Conservation (phyloP, 1,140 invertebrate species). For the Cardiocondyla obscurior region DNA sequence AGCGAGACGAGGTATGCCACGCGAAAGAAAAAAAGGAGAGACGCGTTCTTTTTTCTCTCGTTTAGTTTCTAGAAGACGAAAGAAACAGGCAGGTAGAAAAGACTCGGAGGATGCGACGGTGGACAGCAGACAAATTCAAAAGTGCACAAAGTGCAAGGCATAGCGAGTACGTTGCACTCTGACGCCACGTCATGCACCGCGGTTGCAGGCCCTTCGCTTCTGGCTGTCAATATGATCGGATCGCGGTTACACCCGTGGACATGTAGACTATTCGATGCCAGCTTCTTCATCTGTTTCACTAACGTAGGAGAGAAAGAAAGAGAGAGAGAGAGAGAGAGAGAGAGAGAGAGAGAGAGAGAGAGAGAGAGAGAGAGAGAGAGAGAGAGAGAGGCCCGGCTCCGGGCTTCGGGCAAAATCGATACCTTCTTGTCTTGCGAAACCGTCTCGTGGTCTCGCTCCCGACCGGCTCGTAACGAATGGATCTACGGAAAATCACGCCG, state of each 20-base stretch:
- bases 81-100: not conserved
- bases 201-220: not conserved
- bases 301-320: not conserved
- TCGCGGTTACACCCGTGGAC: not conserved
- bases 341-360: slow-evolving; percentile 4
- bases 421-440: slow-evolving; percentile 11
- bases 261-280: not conserved
- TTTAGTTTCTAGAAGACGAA: no score
- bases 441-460: slow-evolving; percentile 19
- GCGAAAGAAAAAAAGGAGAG: no score
- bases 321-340: slow-evolving; percentile 3
- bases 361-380: not conserved
- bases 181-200: slow-evolving; percentile 53
- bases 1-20: no score
- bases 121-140: slow-evolving; percentile 76
- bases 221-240: not conserved
- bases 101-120: not conserved
- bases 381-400: not conserved
- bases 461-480: slow-evolving; percentile 34
- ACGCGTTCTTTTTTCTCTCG: no score
- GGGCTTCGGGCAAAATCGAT: slow-evolving; percentile 64
- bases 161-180: slow-evolving; percentile 71
- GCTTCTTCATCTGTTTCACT: not conserved
- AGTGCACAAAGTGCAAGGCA: slow-evolving; percentile 45
- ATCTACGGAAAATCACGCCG: not conserved